These are phyloP conservation scores for Cylas formicarius DNA, from an alignment of 1,140 invertebrate species.

Conservation along the genomic window DNA sequence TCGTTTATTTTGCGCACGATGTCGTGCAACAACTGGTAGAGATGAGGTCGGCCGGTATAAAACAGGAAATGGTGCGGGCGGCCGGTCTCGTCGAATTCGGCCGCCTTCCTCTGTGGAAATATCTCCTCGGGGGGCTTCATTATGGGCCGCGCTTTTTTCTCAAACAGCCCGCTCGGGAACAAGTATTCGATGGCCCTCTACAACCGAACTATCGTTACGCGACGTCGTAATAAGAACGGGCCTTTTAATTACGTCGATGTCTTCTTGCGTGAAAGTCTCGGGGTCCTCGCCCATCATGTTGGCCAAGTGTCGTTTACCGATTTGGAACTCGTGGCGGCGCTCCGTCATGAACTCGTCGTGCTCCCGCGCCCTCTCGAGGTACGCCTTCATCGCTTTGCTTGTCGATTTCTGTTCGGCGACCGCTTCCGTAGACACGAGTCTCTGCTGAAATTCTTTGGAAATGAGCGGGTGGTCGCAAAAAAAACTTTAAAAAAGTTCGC, in stretches of 20 bases:
- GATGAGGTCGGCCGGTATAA: slow-evolving; percentile 82
- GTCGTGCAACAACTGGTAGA: slow-evolving; percentile 70
- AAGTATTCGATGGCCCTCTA: slow-evolving; percentile 84
- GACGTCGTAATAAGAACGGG: not conserved
- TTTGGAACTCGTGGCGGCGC: slow-evolving; percentile 75
- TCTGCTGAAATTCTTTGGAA: too few relatives aligned
- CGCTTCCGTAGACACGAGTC: too few relatives aligned
- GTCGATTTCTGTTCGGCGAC: too few relatives aligned
- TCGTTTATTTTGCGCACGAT: slow-evolving; percentile 56
- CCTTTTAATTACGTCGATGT: slow-evolving; percentile 67
- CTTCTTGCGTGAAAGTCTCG: slow-evolving; percentile 77
- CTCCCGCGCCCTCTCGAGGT: slow-evolving; percentile 70
- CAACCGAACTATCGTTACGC: too few relatives aligned
- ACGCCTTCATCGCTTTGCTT: slow-evolving; percentile 82
- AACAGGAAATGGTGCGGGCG: slow-evolving; percentile 83
- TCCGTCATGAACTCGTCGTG: slow-evolving; percentile 81
- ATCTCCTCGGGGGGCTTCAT: slow-evolving; percentile 82
- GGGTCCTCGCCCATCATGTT: slow-evolving; percentile 97
- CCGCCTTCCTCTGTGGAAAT: slow-evolving; percentile 77
- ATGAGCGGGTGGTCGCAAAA: too few relatives aligned
- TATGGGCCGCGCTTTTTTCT: slow-evolving; percentile 70
- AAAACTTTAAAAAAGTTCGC: too few relatives aligned
- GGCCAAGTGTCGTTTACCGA: slow-evolving; percentile 90
- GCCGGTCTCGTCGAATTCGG: slow-evolving; percentile 83
- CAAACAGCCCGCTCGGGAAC: slow-evolving; percentile 84